A percentile compares a stretch with the other conserved stretches of the same genome.
Evolutionary conservation across 2,113 vertebrate species (phyloP).

Genomic region (Scalopus aquaticus): DNA sequence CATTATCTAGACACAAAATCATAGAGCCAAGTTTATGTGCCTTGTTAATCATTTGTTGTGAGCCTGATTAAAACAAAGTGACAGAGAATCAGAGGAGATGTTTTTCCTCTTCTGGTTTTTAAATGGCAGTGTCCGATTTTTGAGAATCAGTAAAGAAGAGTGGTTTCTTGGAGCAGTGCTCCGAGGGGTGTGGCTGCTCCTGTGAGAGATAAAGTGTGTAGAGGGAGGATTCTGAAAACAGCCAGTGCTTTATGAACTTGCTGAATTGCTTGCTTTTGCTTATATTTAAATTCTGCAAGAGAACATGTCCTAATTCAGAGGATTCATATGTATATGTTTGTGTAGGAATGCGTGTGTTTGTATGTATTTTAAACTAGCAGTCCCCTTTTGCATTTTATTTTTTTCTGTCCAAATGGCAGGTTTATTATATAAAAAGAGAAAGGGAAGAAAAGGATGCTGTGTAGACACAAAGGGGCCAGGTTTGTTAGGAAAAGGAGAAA

Average conservation of each 20-base stretch:
- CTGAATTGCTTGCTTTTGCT: not conserved
- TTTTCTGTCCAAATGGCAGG: not conserved
- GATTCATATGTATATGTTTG: not conserved
- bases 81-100: not conserved
- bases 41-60: slow-evolving; percentile 9
- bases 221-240: not conserved
- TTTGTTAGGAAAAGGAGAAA: too few relatives aligned
- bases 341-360: not conserved
- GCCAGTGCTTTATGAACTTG: not conserved
- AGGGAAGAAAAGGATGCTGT: too few relatives aligned
- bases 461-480: too few relatives aligned
- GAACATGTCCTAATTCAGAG: not conserved
- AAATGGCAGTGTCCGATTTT: not conserved
- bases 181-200: not conserved
- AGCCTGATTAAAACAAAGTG: not conserved
- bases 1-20: slow-evolving; percentile 56
- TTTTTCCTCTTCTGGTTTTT: slow-evolving; percentile 30
- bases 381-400: not conserved
- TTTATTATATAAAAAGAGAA: too few relatives aligned
- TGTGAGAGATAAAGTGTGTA: not conserved
- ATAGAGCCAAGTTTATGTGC: slow-evolving; percentile 11
- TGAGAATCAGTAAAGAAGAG: not conserved
- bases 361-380: not conserved
- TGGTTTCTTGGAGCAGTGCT: not conserved
- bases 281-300: not conserved